Base-by-base conservation (phyloP, 2,797 vertebrate species). In the Scolopax rusticola region DNA sequence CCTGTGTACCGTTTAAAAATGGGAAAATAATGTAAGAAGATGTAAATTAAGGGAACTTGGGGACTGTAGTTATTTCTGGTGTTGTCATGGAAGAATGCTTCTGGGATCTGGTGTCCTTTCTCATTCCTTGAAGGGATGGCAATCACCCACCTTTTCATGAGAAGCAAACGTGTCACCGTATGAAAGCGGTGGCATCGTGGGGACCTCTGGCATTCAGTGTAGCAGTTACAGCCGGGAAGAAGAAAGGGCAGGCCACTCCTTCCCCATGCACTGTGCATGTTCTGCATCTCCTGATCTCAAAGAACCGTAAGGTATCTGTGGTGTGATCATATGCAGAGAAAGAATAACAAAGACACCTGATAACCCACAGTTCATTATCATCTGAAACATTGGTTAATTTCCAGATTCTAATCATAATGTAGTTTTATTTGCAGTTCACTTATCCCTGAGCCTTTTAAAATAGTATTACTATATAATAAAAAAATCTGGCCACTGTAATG, bases 31-130 rank as follows among this genome's bases (percentile, higher is more conserved):
- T n/a, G 7, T 11, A 25, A 43, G 5, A 77, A 74, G 45, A 30
- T 27, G 15, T 27, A 90, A 92, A 89, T 8, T 4, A 82, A 70
- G 87, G 25, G 1, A 25, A 7, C 40, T 50, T 45, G 7, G 4
- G 10, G 24, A 9, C 4, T 88, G 63, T 50, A 59, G 17, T 13
- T 56, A 59, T 51, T 92, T 43, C 28, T 70, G 21, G 7, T 45
- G 13, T 40, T 38, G 17, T 9, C 1, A 1, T 5, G 14, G 54
- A 89, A 56, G 48, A 80, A 38, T 0, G 0, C 8, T 56, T 71
- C 28, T 56, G 33, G 25, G 28, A 47, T 81, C 30, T 21, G 17
- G 41, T 28, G 59, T 40, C 24, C 25, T 57, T 73, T 33, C 21
- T 12, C 16, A 32, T 12, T 8, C 1, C 0, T 6, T 33, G 85